Percentiles rank a stretch among this genome's conserved stretches.
Evolutionary conservation across 1,140 invertebrate species (phyloP).

Genomic region (Hyles vespertilio): DNA sequence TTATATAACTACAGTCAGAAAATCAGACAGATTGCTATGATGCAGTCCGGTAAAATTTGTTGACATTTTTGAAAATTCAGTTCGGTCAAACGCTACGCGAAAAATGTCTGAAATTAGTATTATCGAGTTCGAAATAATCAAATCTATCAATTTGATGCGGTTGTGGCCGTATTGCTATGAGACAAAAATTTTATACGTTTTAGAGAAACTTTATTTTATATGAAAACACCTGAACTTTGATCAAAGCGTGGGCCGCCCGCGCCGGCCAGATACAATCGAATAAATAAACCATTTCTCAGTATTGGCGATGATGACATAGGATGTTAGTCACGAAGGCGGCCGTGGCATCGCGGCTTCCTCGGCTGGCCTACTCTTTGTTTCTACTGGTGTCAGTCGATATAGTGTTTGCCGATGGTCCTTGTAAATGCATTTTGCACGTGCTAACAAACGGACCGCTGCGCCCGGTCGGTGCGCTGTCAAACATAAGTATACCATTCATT

Average conservation of each 20-base stretch:
- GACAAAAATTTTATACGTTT: too few species aligned
- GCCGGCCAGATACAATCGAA: constrained; percentile 16
- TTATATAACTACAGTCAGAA: too few species aligned
- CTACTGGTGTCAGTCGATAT: neutral
- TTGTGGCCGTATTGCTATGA: too few species aligned
- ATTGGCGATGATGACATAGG: constrained; percentile 17
- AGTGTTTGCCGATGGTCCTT: too few species aligned
- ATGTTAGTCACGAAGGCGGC: constrained; percentile 17
- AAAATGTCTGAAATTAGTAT: too few species aligned
- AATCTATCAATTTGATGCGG: too few species aligned
- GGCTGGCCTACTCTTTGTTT: constrained; percentile 16
- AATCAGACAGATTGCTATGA: too few species aligned
- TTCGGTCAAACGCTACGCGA: too few species aligned
- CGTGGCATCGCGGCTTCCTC: neutral
- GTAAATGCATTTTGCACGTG: constrained; percentile 14
- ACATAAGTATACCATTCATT: constrained; percentile 28
- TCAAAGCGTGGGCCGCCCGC: constrained; percentile 11
- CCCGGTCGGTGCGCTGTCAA: too few species aligned
- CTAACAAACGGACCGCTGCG: neutral
- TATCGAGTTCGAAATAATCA: too few species aligned
- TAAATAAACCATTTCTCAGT: constrained; percentile 23
- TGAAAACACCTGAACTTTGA: constrained; percentile 14
- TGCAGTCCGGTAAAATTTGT: too few species aligned
- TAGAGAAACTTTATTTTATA: neutral
- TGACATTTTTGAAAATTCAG: too few species aligned